Conservation (phyloP, 2,797 vertebrate genomes). For the Garrulus glandarius region DNA sequence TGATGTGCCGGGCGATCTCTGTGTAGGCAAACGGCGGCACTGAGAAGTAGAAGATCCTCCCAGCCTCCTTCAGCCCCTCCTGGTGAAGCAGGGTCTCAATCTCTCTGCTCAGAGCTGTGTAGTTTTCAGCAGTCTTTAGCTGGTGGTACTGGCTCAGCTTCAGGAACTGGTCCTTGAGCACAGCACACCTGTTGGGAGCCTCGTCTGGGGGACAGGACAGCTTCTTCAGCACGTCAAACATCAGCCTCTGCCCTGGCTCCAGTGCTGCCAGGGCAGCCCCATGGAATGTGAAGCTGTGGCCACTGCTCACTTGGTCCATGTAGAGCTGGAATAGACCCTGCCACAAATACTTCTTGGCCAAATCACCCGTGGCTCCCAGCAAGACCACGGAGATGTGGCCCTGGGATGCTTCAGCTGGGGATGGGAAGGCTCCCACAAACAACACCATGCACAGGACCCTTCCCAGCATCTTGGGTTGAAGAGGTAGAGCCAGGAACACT, state of each 20-base stretch:
- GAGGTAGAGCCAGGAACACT: neutral
- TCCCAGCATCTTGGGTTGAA: constrained; percentile 48
- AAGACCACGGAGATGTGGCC: constrained; percentile 89
- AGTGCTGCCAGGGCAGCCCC: constrained; percentile 78
- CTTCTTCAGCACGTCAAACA: constrained; percentile 84
- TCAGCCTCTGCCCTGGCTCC: constrained; percentile 72
- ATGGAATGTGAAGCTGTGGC: constrained; percentile 89
- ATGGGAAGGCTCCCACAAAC: constrained; percentile 46
- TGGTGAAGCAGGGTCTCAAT: constrained; percentile 75
- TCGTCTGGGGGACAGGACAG: constrained; percentile 80
- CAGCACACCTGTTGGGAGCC: constrained; percentile 75
- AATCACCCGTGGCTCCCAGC: constrained; percentile 90
- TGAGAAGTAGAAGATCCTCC: constrained; percentile 93
- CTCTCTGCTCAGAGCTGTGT: constrained; percentile 75
- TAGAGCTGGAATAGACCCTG: constrained; percentile 93
- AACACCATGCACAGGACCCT: constrained; percentile 1
- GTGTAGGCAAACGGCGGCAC: constrained; percentile 91
- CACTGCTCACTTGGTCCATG: constrained; percentile 78
- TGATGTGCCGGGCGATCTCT: constrained; percentile 85
- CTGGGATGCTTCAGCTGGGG: constrained; percentile 23
- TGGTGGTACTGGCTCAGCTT: constrained; percentile 84
- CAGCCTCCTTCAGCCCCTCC: constrained; percentile 83
- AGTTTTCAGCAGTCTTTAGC: constrained; percentile 82
- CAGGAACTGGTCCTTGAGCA: constrained; percentile 89
- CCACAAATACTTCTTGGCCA: constrained; percentile 96